phyloP scores from a whole-genome alignment of 2,797 vertebrate species.

The Pangasius sanitwongsei region DNA sequence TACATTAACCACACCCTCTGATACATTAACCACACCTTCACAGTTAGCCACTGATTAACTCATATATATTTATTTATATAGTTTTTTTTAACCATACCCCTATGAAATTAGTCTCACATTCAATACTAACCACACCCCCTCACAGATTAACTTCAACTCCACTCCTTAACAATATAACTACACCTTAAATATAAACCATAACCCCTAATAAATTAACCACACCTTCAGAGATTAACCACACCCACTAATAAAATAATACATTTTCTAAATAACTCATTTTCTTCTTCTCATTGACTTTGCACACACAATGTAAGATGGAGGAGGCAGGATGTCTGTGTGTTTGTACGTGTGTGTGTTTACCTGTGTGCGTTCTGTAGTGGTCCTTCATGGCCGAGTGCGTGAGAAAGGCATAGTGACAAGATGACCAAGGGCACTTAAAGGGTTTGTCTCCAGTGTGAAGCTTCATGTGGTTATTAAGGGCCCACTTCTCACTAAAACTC shows the following conservation, averaged over 20 bases:
- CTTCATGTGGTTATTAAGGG: constrained; percentile 98
- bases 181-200: not conserved
- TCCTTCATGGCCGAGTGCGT: constrained; percentile 97
- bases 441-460: constrained; percentile 97
- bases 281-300: not conserved
- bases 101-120: not conserved
- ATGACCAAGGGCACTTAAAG: constrained; percentile 92
- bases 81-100: not conserved
- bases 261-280: not conserved
- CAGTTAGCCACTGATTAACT: not conserved
- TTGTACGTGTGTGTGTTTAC: constrained; percentile 65
- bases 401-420: constrained; percentile 97
- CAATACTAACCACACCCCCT: not conserved
- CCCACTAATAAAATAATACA: not conserved
- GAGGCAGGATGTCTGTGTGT: not conserved
- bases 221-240: not conserved
- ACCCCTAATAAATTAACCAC: not conserved
- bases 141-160: no score
- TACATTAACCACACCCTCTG: not conserved
- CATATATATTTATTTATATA: no score
- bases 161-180: not conserved
- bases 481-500: constrained; percentile 98
- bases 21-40: not conserved
- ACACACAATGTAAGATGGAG: not conserved
- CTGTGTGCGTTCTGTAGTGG: constrained; percentile 97